These are phyloP conservation scores for Ophioninae sp. DNA, from an alignment of 2,888 invertebrate species.

Conservation along the genomic window DNA sequence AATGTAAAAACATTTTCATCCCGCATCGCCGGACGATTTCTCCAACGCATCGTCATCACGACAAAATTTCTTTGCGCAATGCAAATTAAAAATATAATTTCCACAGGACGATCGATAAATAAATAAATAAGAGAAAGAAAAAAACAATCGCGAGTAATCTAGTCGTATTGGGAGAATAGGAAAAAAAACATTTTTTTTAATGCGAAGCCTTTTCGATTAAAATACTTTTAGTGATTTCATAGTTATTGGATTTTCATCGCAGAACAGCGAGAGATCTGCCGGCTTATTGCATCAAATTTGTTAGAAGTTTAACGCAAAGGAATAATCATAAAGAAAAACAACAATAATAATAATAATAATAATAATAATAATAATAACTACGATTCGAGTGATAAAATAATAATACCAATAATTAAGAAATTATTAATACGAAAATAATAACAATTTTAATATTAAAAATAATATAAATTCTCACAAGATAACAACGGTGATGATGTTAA, in stretches of 20 bases:
- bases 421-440: not conserved
- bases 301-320: too few relatives aligned
- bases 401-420: not conserved
- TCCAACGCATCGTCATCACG: conserved; percentile 21
- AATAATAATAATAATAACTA: not conserved
- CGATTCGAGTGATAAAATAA: not conserved
- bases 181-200: too few relatives aligned
- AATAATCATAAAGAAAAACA: too few relatives aligned
- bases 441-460: not conserved
- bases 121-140: not conserved
- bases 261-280: not conserved
- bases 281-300: too few relatives aligned
- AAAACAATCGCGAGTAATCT: not conserved
- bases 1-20: not conserved
- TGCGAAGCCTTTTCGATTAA: not conserved
- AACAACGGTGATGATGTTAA: not conserved
- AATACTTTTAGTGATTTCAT: not conserved
- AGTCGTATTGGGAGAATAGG: too few relatives aligned
- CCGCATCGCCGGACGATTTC: conserved; percentile 24
- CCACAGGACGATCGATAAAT: not conserved
- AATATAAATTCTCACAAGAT: not conserved
- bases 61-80: not conserved
- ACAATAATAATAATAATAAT: too few relatives aligned
- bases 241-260: not conserved
- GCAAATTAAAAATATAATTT: not conserved